These are phyloP conservation scores for Meiosimyza decipiens DNA, from an alignment of 2,888 invertebrate genomes.

Conservation along the genomic window DNA sequence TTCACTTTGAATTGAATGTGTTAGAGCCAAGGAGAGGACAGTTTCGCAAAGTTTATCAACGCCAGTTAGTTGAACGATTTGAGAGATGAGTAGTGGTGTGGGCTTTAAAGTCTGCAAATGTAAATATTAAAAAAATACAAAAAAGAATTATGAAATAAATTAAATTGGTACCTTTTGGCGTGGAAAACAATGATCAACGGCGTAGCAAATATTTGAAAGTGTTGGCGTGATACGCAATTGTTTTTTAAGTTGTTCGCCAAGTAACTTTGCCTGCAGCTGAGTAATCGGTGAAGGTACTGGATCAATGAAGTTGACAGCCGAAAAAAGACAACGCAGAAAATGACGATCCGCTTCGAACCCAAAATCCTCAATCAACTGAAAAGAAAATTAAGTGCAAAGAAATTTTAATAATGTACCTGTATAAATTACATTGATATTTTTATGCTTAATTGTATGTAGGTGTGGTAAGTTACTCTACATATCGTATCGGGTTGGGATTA, in stretches of 20 bases:
- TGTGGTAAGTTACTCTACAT: neutral
- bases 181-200: slow-evolving; percentile 83
- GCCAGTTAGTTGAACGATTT: slow-evolving; percentile 86
- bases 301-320: slow-evolving; percentile 85
- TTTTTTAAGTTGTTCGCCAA: slow-evolving; percentile 81
- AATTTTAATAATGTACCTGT: neutral
- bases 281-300: slow-evolving; percentile 71
- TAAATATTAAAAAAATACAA: slow-evolving; percentile 13
- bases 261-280: slow-evolving; percentile 76
- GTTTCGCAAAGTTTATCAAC: slow-evolving; percentile 92
- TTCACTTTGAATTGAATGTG: slow-evolving; percentile 83
- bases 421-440: neutral
- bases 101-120: slow-evolving; percentile 79
- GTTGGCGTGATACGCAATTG: slow-evolving; percentile 85
- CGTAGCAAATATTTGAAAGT: slow-evolving; percentile 87
- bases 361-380: slow-evolving; percentile 87
- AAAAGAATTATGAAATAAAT: neutral
- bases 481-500: too few relatives aligned
- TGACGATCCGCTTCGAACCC: slow-evolving; percentile 98
- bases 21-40: slow-evolving; percentile 86
- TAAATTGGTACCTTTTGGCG: slow-evolving; percentile 75
- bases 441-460: neutral
- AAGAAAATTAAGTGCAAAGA: neutral
- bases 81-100: slow-evolving; percentile 82
- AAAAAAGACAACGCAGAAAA: slow-evolving; percentile 93